Base-by-base conservation (phyloP, 2,888 invertebrate species). In the Stenurella melanura region DNA sequence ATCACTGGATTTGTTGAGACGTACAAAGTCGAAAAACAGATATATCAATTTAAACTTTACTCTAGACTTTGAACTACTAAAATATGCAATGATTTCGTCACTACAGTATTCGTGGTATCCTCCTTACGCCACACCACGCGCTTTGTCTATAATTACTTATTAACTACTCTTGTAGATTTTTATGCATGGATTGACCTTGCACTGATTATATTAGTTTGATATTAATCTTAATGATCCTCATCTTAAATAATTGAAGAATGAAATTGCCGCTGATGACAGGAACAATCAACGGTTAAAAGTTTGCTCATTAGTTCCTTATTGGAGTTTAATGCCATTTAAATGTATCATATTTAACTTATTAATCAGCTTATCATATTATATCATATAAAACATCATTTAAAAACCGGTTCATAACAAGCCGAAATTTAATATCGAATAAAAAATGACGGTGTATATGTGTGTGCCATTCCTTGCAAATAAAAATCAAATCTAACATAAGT, bases 141-240 rank as follows among this genome's bases (percentile, higher is more conserved):
- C 11, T 30, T 38, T 68, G 12, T 50, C 12, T 21, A 64, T 66
- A 30, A 50, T 17, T 60, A 60, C 12, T 61, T 34, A 61, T 26
- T 61, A 61, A 61, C n/a, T 10, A 50, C 11, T 30, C 26, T 15
- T 4, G 69, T 57, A 18, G 34, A 19, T 69, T 57, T 21, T 69
- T 57, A 69, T 69, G 69, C 30, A 69, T 58, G 69, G 60, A 60
- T 42, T 60, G 70, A 60, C 70, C 58, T 56, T 38, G 70, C 38
- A 50, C 38, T 70, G 38, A 60, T 60, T 70, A 42, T 42, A 42
- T 70, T 69, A 69, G 30, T 26, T 58, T 58, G 17, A 58, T 58
- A 57, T 69, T 58, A 34, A 58, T 58, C 30, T 69, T 58, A 69
- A 58, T 69, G 7, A 11, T 17, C 6, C 15, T 26, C 26, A 19